Base-by-base conservation (phyloP, 2,888 invertebrate species). In the Malthinus flaveolus region DNA sequence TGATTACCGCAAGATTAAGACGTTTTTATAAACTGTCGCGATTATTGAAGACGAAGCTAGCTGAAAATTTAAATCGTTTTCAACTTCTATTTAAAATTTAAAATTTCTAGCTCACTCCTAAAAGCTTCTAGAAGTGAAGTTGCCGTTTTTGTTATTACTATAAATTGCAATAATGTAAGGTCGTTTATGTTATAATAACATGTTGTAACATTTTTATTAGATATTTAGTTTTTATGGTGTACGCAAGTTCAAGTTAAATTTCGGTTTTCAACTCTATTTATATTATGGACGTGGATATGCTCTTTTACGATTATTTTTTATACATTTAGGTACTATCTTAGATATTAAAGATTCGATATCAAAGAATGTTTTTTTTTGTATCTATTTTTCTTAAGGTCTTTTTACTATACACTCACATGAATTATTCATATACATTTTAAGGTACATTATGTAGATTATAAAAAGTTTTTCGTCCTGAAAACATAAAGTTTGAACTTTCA, bases 111-210 rank as follows among this genome's bases (percentile, higher is more conserved):
- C 15, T 42, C 15, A 13, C 39, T 15, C 15, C 39, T 23, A 23
- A 23, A 23, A 23, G 23, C 23, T 23, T 23, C 5, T 23, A 23
- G 23, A 23, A 23, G 23, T 23, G 23, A 23, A 23, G 23, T 23
- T 23, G 23, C 23, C 23, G 5, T 23, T 23, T n/a, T 23, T 23
- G 23, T 23, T 23, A 23, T 23, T 23, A 23, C 23, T 23, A 42
- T 42, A 42, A 42, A 42, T 42, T 42, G 39, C 23, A 42, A 42
- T 42, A 42, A n/a, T 42, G 39, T 42, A 42, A 23, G 39, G 39
- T 15, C 10, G 11, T 23, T 3, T 5, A 3, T 15, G 39, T 42
- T 42, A 23, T 42, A 9, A 23, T 42, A 42, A 42, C 23, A 23
- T 42, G 23, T 15, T n/a, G 15, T 23, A 42, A 23, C 39, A 42